phyloP scores from a whole-genome alignment of 2,797 vertebrate species.

The Denticeps clupeoides region DNA sequence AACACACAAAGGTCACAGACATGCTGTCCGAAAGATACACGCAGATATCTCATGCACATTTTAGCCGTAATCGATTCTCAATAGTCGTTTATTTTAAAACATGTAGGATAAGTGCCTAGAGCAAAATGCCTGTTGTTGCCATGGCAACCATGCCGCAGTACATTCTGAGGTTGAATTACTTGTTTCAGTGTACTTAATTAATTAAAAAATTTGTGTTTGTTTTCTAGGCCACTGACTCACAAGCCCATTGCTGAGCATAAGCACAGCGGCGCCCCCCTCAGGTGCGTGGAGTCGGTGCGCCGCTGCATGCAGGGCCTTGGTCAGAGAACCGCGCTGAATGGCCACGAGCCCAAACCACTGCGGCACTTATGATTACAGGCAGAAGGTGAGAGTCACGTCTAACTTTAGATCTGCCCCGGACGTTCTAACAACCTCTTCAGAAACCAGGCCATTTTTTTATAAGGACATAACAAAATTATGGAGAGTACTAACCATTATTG shows the following conservation, averaged over 20 bases:
- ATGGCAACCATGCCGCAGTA: too few relatives aligned
- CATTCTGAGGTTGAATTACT: too few relatives aligned
- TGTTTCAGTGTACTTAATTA: too few relatives aligned
- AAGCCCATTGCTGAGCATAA: constrained; percentile 4
- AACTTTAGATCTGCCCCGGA: neutral
- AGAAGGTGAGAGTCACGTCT: constrained; percentile 21
- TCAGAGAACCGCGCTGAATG: constrained; percentile 32
- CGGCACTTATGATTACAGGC: constrained; percentile 42
- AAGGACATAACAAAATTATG: neutral
- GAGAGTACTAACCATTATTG: neutral
- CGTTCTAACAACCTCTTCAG: neutral
- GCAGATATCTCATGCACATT: too few relatives aligned
- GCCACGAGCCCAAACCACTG: constrained; percentile 43
- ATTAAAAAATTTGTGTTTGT: constrained; percentile 14
- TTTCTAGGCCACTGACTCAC: constrained; percentile 26
- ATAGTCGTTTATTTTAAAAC: too few relatives aligned
- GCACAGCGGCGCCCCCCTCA: constrained; percentile 31
- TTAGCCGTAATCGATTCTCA: too few relatives aligned
- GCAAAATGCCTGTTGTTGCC: too few relatives aligned
- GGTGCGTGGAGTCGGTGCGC: constrained; percentile 19
- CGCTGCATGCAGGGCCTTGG: neutral
- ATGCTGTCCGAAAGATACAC: too few relatives aligned
- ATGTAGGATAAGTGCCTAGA: too few relatives aligned
- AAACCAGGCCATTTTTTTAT: neutral
- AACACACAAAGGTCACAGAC: too few relatives aligned